Evolutionary conservation across 2,888 invertebrate genomes (phyloP), one percentile per base, ranked within the genome.

Genomic region (Drosophila prostipennis): DNA sequence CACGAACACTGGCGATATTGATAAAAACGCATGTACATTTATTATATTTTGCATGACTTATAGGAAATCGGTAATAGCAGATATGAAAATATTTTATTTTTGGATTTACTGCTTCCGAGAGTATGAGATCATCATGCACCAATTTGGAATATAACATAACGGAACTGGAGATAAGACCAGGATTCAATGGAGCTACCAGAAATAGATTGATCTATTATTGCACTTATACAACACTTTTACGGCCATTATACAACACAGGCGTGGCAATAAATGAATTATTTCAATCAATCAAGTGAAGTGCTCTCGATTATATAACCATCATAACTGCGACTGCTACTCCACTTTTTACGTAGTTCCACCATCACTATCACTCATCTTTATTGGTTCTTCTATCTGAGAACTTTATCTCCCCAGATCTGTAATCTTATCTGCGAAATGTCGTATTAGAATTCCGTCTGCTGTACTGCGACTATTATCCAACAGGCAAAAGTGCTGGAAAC

Each of bases 351-450:
- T n/a, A 23, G 4, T 51, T 8, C 6, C 26, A 26, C 26, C 29
- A 57, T n/a, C n/a, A n/a, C 29, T 13, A 51, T 36, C 45, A 46
- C 45, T 37, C 29, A 37, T 19, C 54, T 37, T 19, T 59, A 54
- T 55, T 26, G 46, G 46, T 39, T 61, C 8, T 36, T 39, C 26
- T 36, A 42, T 26, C 29, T 43, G 19, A 29, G 36, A 34, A 5
- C 40, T 13, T 36, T 63, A 59, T 63, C 63, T 63, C 34, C 1
- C 5, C 3, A n/a, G 49, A 63, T 63, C 42, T 63, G 60, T 36
- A 32, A 63, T 60, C 63, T 63, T 63, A 63, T 63, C 63, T 36
- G 19, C 29, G 29, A 43, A 7, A 3, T 36, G n/a, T 40, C 39
- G 42, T 16, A 48, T 56, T 43, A 43, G 23, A 36, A 26, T 53